phyloP scores from a whole-genome alignment of 2,113 vertebrate genomes.

The Xenopus tropicalis region DNA sequence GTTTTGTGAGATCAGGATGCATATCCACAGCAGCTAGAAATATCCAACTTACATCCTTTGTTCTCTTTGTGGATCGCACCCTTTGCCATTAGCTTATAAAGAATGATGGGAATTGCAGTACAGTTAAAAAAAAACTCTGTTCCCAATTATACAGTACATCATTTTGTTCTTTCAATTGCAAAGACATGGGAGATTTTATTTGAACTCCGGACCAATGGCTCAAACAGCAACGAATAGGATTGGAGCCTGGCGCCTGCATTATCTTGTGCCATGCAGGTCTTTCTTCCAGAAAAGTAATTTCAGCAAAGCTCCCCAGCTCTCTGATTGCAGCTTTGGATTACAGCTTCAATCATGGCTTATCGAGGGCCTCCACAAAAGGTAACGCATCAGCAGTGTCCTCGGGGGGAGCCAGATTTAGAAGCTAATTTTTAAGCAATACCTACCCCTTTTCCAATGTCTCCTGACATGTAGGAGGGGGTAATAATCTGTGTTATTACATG shows the following conservation, averaged over 20 bases:
- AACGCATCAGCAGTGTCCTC: constrained; percentile 26
- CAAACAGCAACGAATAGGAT: constrained; percentile 20
- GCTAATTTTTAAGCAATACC: constrained; percentile 31
- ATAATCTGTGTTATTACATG: constrained; percentile 38
- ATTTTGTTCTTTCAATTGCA: neutral
- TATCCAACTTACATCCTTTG: too few species aligned
- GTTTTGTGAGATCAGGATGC: too few species aligned
- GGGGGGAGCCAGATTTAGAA: constrained; percentile 37
- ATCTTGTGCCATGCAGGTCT: constrained; percentile 40
- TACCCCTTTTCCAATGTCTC: constrained; percentile 24
- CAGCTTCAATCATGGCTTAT: constrained; percentile 44
- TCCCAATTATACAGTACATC: too few species aligned
- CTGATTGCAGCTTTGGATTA: constrained; percentile 42
- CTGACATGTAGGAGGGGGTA: constrained; percentile 23
- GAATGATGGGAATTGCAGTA: too few species aligned
- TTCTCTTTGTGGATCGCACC: too few species aligned
- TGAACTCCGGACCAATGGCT: constrained; percentile 28
- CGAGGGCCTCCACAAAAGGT: constrained; percentile 37
- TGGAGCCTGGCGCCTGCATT: constrained; percentile 28
- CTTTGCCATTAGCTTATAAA: too few species aligned
- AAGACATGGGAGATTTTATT: constrained; percentile 14
- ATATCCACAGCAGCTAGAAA: too few species aligned
- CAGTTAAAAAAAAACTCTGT: too few species aligned
- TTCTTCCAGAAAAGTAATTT: constrained; percentile 42
- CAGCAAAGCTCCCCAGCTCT: constrained; percentile 35